Base-by-base conservation (phyloP, 2,888 invertebrate species). In the Tenthredo distinguenda region DNA sequence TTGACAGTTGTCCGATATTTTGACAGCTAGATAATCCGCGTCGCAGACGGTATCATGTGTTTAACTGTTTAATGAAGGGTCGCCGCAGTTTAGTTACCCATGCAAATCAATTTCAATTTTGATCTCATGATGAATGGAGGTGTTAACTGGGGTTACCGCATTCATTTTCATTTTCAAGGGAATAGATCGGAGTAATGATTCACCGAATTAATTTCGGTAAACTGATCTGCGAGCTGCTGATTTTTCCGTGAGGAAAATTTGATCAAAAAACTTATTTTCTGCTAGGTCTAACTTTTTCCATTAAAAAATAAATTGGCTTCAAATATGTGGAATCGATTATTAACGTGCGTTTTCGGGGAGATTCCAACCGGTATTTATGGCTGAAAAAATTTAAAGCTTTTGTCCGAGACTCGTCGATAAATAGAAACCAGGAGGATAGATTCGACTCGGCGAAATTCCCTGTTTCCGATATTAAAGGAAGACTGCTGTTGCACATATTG, bases 401-500 rank as follows among this genome's bases (percentile, higher is more conserved):
- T 55, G n/a, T 77, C 55, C 34, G 31, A 77, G 31, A 81, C 55
- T 55, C 50, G n/a, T 55, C 50, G 21, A 18, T 55, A 1, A n/a
- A 34, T 34, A 71, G 18, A 77, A 77, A 55, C 55, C 55, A n/a
- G 31, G 9, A 2, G 31, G 31, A 77, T 34, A 31, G 34, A 77
- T 62, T 81, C 81, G 62, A 31, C 15, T 40, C n/a, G 62, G 81
- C 37, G 34, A 62, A 31, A 1, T 40, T 62, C 31, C 58, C 62
- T 34, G 77, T 58, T 43, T 21, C 40, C 62, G 81, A 62, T 81
- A 81, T 81, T 62, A 40, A 40, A 55, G 34, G 77, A 77, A 40
- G 40, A 81, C 58, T 84, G 72, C 50, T 21, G n/a, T 21, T 76
- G 79, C 76, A 76, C 85, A 84, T 77, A 55, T 55, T 65, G 65